Evolutionary conservation across 2,888 invertebrate species (phyloP).

Genomic region (Phlogophora meticulosa): DNA sequence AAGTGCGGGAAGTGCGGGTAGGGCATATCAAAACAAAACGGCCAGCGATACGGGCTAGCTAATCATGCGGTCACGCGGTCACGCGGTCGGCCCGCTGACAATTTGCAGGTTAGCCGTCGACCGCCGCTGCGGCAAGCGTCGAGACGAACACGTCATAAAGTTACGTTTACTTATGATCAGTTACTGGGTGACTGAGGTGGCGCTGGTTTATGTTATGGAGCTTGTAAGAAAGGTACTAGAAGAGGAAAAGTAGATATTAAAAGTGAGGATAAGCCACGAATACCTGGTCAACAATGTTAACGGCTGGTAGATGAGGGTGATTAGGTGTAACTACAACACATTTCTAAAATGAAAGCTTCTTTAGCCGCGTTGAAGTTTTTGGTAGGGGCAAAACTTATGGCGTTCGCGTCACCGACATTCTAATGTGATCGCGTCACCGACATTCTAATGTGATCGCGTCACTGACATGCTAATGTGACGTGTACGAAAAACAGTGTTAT

Average conservation of each 20-base stretch:
- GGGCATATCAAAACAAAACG: slow-evolving; percentile 81
- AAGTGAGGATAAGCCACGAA: neutral
- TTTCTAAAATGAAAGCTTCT: too few species aligned
- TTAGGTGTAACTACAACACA: too few species aligned
- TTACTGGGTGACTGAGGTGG: neutral
- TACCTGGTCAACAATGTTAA: too few species aligned
- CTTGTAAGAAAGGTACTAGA: neutral
- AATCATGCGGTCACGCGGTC: slow-evolving; percentile 76
- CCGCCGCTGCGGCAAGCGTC: slow-evolving; percentile 66
- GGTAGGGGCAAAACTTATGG: too few species aligned
- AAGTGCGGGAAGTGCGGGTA: slow-evolving; percentile 58
- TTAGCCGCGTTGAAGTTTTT: too few species aligned
- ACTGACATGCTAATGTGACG: too few species aligned
- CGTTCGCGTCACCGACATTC: too few species aligned
- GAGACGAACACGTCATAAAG: slow-evolving; percentile 61
- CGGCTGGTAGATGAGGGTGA: too few species aligned
- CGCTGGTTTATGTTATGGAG: neutral
- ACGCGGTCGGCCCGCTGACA: slow-evolving; percentile 75
- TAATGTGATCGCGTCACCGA: too few species aligned
- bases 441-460: too few species aligned
- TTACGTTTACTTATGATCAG: slow-evolving; percentile 63
- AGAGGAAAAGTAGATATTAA: neutral
- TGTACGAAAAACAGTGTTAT: too few species aligned
- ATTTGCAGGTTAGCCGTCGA: slow-evolving; percentile 82
- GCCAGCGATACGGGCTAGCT: slow-evolving; percentile 74